Base-by-base conservation (phyloP, 2,113 vertebrate species). In the Talpa occidentalis region DNA sequence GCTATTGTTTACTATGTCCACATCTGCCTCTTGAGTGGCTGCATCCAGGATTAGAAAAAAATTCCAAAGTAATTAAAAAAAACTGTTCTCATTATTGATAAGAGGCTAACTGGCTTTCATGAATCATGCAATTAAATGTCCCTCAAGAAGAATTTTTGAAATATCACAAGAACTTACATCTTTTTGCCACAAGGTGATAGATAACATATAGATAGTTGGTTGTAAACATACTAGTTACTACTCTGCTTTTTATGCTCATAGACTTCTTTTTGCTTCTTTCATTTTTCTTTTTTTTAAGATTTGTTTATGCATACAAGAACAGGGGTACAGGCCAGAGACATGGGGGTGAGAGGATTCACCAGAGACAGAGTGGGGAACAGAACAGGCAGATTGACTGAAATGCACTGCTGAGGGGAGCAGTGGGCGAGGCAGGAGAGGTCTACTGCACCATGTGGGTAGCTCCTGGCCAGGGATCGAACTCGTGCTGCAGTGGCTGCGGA, bases 251-350 rank as follows among this genome's bases (percentile, higher is more conserved):
- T 91, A 84, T 73, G 47, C 64, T 97, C 49, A 93, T 93, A 52
- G 24, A n/a, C n/a, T n/a, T n/a, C n/a, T n/a, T n/a, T n/a, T n/a
- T n/a, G 30, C 94, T 96, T 96, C 10, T 85, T 83, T 96, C 91
- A 10, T 89, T 88, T 95, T 96, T 94, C 67, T 17, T 97, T 84
- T 11, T 80, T 92, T 83, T 40, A 44, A 44, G 10, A 10, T 6
- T 44, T 44, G 5, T 6, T 44, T 44, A 44, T 44, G 44, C 44
- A 44, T 44, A 44, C 44, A 44, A 44, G 44, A 44, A 10, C 44
- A 6, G 44, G 44, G 44, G 44, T 44, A 44, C 10, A 44, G 44
- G 44, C 44, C 44, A 44, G 44, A 44, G 44, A 5, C 10, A 5
- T 5, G 44, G 44, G 10, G 44, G 44, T 44, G 44, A 44, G 44